These are phyloP conservation scores for Arenaria interpres DNA, from an alignment of 2,113 vertebrate genomes.

Conservation along the genomic window DNA sequence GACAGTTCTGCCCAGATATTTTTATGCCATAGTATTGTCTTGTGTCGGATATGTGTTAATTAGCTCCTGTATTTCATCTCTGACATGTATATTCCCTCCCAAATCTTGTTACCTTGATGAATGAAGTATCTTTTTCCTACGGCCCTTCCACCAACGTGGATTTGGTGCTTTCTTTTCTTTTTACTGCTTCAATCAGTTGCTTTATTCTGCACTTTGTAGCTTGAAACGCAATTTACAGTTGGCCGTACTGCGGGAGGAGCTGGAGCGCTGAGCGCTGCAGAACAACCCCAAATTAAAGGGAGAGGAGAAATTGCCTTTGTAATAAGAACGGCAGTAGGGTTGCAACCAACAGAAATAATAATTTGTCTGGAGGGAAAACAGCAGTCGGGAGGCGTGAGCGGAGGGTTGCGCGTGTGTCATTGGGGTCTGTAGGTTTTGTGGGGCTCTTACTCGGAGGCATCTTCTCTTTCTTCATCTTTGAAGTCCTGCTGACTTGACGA, in stretches of 20 bases:
- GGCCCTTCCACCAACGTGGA: neutral
- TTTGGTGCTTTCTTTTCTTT: neutral
- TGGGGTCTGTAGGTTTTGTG: neutral
- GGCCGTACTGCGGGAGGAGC: neutral
- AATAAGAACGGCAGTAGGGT: neutral
- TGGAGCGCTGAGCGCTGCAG: neutral
- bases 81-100: neutral
- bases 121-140: neutral
- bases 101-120: slow-evolving; percentile 13
- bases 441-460: neutral
- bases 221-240: slow-evolving; percentile 38
- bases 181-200: slow-evolving; percentile 24
- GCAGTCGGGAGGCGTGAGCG: neutral
- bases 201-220: slow-evolving; percentile 32
- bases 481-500: neutral
- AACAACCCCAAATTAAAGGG: slow-evolving; percentile 41
- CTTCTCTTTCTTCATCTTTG: neutral
- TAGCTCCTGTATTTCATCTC: neutral
- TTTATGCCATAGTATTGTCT: neutral
- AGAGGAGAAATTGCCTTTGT: slow-evolving; percentile 28
- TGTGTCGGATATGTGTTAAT: neutral
- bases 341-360: neutral
- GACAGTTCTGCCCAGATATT: neutral
- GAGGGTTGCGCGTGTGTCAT: neutral
- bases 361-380: neutral